phyloP scores from a whole-genome alignment of 2,797 vertebrate species.

The Tapirus indicus region DNA sequence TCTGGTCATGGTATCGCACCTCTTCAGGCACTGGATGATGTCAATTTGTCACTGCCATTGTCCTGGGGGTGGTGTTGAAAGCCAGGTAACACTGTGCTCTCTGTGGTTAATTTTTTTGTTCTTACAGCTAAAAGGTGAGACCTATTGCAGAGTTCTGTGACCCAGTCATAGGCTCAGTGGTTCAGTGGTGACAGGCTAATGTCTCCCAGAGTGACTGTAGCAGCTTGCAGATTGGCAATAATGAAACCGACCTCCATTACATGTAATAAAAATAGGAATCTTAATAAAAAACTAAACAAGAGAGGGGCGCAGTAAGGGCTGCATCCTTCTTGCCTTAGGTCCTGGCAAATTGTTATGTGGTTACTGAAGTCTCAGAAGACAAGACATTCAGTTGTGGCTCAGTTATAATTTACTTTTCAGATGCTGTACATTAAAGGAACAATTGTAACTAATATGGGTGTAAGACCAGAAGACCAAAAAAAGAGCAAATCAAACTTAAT shows the following conservation, averaged over 20 bases:
- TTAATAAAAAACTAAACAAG: constrained; percentile 69
- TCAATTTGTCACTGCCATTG: constrained; percentile 40
- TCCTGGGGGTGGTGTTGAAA: constrained; percentile 56
- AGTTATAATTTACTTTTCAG: constrained; percentile 63
- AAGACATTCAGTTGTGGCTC: constrained; percentile 42
- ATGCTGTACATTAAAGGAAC: not conserved
- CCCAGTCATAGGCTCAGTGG: not conserved
- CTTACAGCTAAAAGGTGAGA: constrained; percentile 54
- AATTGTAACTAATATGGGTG: constrained; percentile 27
- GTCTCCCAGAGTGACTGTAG: constrained; percentile 69
- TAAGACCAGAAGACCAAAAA: not conserved
- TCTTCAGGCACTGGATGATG: not conserved
- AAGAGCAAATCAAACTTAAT: constrained; percentile 18
- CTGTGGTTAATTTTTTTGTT: constrained; percentile 58
- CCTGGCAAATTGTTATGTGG: constrained; percentile 55
- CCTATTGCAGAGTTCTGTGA: constrained; percentile 55
- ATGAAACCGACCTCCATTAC: constrained; percentile 61
- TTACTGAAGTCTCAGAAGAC: constrained; percentile 28
- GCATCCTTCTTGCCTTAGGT: constrained; percentile 60
- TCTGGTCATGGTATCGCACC: not conserved
- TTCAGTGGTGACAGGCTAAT: constrained; percentile 70
- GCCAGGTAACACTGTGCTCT: constrained; percentile 41
- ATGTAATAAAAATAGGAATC: constrained; percentile 67
- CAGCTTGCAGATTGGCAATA: constrained; percentile 68
- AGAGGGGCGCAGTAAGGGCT: constrained; percentile 22